Conservation (phyloP, 1,140 invertebrate species). For the Lordiphosa clarofinis region DNA sequence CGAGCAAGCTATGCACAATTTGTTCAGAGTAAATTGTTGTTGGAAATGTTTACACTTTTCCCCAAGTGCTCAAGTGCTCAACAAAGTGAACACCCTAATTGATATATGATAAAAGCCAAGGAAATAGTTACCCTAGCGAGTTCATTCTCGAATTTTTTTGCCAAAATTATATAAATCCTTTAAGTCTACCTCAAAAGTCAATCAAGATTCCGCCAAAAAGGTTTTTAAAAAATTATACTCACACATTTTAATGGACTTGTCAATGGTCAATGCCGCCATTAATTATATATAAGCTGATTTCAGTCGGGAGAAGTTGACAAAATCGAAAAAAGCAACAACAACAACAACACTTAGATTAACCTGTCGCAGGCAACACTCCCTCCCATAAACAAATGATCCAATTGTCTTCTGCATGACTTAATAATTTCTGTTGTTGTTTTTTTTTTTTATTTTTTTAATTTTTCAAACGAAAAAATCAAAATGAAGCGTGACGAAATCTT, state of each 20-base stretch:
- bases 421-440: slow-evolving; percentile 40
- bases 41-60: no score
- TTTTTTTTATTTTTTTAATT: slow-evolving; percentile 45
- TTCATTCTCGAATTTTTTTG: no score
- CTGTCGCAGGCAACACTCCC: slow-evolving; percentile 62
- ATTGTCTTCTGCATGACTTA: slow-evolving; percentile 77
- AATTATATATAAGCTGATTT: slow-evolving; percentile 77
- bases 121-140: no score
- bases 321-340: slow-evolving; percentile 35
- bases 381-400: slow-evolving; percentile 74
- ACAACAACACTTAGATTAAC: slow-evolving; percentile 53
- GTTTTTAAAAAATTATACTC: neutral
- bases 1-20: no score
- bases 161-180: no score
- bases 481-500: slow-evolving; percentile 71
- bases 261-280: slow-evolving; percentile 73
- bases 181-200: slow-evolving; percentile 12
- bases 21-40: no score
- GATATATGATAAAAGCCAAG: no score
- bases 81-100: no score
- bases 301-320: slow-evolving; percentile 50
- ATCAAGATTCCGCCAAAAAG: slow-evolving; percentile 19
- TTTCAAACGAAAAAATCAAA: slow-evolving; percentile 39
- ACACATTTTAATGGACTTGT: slow-evolving; percentile 73
- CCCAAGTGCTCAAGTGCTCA: no score